Evolutionary conservation across 2,113 vertebrate genomes (phyloP).

Genomic region (Chloropsis cyanopogon): DNA sequence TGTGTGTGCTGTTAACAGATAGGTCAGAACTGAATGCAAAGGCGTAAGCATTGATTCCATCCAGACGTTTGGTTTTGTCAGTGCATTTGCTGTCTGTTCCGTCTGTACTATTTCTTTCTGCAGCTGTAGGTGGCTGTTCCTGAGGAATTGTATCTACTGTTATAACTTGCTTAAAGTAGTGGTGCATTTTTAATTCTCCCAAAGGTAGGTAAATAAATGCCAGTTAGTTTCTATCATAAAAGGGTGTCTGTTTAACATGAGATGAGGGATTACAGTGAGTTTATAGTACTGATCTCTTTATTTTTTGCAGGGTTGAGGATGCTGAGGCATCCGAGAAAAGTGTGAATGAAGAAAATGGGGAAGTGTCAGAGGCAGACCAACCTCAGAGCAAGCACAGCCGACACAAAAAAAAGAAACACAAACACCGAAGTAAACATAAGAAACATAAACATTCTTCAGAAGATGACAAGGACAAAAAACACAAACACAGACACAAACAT

Average conservation of each 20-base stretch:
- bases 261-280: background rate
- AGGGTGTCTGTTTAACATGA: background rate
- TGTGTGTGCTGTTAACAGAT: background rate
- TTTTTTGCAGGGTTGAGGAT: conserved; percentile 82
- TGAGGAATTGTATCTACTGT: background rate
- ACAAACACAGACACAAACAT: conserved; percentile 95
- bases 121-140: background rate
- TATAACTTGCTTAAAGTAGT: background rate
- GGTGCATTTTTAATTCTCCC: background rate
- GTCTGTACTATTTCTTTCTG: accelerated
- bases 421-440: conserved; percentile 98
- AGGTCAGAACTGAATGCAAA: background rate
- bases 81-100: background rate
- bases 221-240: background rate
- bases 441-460: conserved; percentile 94
- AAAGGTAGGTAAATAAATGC: background rate
- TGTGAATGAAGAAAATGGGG: conserved; percentile 92
- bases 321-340: conserved; percentile 86
- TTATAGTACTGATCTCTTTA: background rate
- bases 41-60: background rate
- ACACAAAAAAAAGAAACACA: conserved; percentile 99
- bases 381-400: conserved; percentile 85
- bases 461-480: conserved; percentile 92
- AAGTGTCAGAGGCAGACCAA: conserved; percentile 88
- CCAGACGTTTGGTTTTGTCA: background rate